These are phyloP conservation scores for Ctenosaura bakeri DNA, from an alignment of 2,797 vertebrate species.

Conservation along the genomic window DNA sequence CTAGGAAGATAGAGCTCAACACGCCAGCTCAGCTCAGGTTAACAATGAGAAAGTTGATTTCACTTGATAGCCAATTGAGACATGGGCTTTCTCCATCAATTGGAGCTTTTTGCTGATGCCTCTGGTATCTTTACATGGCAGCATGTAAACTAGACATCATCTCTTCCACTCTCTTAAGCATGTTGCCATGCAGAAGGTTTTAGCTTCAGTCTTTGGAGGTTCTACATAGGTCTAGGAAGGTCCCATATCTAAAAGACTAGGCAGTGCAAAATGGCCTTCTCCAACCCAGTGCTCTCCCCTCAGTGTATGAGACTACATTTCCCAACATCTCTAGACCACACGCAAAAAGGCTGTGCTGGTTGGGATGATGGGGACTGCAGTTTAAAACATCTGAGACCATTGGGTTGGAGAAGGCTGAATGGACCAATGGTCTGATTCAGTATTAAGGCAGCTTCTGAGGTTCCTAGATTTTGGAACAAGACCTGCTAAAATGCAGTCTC, in stretches of 20 bases:
- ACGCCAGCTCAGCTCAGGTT: neutral
- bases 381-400: neutral
- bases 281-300: too few relatives aligned
- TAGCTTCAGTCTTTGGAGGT: neutral
- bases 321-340: too few relatives aligned
- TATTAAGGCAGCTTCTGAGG: neutral
- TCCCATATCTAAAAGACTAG: neutral
- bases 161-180: neutral
- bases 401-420: neutral
- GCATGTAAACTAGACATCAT: neutral
- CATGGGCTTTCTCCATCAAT: neutral
- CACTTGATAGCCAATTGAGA: neutral
- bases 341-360: neutral
- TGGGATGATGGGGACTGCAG: neutral
- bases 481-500: constrained; percentile 11
- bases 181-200: neutral
- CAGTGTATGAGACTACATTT: too few relatives aligned
- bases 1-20: too few relatives aligned
- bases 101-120: too few relatives aligned
- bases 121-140: neutral
- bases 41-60: neutral
- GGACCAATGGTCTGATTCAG: neutral
- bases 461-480: neutral
- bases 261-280: neutral
- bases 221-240: neutral